Percentiles rank a stretch among this genome's conserved stretches.
Evolutionary conservation across 2,797 vertebrate species (phyloP).

Genomic region (Tragopan temminckii): DNA sequence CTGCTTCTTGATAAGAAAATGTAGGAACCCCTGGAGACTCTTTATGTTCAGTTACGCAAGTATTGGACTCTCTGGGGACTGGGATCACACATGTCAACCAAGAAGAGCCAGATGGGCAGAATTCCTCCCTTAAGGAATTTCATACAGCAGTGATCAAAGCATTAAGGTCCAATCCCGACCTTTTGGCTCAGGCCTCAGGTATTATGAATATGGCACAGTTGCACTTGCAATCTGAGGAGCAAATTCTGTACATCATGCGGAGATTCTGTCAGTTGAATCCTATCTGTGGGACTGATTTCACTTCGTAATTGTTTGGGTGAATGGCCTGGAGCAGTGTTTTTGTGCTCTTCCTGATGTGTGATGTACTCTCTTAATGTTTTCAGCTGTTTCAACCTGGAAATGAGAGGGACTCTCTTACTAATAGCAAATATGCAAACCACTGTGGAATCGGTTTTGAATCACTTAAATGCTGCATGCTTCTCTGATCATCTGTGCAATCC

Average conservation of each 20-base stretch:
- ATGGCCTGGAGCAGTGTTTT: background rate
- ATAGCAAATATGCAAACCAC: background rate
- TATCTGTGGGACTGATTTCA: conserved; percentile 25
- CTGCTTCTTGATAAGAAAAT: background rate
- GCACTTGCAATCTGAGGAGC: conserved; percentile 23
- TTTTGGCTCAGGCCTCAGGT: conserved; percentile 84
- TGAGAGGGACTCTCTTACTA: conserved; percentile 25
- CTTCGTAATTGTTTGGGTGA: background rate
- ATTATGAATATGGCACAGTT: conserved; percentile 58
- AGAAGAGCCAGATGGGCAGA: conserved; percentile 61
- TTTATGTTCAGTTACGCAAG: background rate
- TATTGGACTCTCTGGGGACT: background rate
- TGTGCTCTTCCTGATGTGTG: background rate
- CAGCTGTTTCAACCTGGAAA: conserved; percentile 22
- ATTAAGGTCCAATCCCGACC: conserved; percentile 79
- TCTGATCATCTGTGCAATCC: conserved; percentile 22
- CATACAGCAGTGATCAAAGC: conserved; percentile 86
- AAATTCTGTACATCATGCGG: background rate
- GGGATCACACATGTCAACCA: conserved; percentile 10
- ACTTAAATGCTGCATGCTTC: conserved; percentile 48
- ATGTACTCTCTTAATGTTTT: background rate
- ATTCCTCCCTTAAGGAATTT: conserved; percentile 87
- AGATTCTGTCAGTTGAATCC: conserved; percentile 32
- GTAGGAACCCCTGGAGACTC: background rate
- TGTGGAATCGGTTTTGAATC: conserved; percentile 15